Conservation (phyloP, 1,140 invertebrate species). For the Mycetomoellerius zeteki region DNA sequence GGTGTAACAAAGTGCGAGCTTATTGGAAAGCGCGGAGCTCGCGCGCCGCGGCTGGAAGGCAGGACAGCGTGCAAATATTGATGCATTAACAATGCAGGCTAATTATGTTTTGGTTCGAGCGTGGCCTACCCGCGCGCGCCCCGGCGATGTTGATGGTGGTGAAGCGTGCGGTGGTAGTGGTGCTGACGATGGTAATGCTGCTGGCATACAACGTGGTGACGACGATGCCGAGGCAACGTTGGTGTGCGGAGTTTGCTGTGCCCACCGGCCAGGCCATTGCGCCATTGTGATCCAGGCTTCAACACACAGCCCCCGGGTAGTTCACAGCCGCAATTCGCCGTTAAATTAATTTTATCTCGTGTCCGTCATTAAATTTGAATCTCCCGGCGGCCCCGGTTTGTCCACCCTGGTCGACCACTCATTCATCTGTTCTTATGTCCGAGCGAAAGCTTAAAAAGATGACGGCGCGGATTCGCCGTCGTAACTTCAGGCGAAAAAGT, state of each 20-base stretch:
- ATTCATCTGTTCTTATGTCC: slow-evolving; percentile 43
- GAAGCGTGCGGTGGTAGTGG: slow-evolving; percentile 67
- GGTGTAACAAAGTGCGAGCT: slow-evolving; percentile 74
- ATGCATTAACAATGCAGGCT: slow-evolving; percentile 87
- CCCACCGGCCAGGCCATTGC: slow-evolving; percentile 79
- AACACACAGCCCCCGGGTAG: slow-evolving; percentile 83
- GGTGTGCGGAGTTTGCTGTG: slow-evolving; percentile 80
- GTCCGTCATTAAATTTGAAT: slow-evolving; percentile 84
- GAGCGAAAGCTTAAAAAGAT: slow-evolving; percentile 33
- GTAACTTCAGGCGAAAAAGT: slow-evolving; percentile 43
- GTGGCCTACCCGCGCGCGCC: slow-evolving; percentile 66
- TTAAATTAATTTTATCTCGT: slow-evolving; percentile 88
- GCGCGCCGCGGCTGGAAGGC: slow-evolving; percentile 75
- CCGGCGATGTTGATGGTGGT: slow-evolving; percentile 61
- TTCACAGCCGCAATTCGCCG: slow-evolving; percentile 77
- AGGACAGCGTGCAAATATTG: slow-evolving; percentile 87
- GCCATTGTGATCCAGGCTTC: slow-evolving; percentile 86
- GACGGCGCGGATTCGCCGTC: slow-evolving; percentile 43
- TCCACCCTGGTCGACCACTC: neutral
- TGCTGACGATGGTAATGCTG: slow-evolving; percentile 64
- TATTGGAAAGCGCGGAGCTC: slow-evolving; percentile 76
- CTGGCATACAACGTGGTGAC: slow-evolving; percentile 35
- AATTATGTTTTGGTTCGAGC: slow-evolving; percentile 86
- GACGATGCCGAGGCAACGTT: slow-evolving; percentile 66
- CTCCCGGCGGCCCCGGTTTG: slow-evolving; percentile 25